Conservation (phyloP, 2,113 vertebrate genomes). For the pig (Sus scrofa) region T2T-Sscrofa CM000826.6:153450501-153451000, state of each 20-base stretch:
- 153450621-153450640: too few species aligned
- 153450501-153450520: not conserved
- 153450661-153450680: not conserved
- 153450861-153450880: not conserved
- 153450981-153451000: rapidly evolving
- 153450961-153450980: rapidly evolving
- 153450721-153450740: not conserved
- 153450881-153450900: rapidly evolving
- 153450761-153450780: not conserved
- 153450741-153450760: not conserved
- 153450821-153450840: not conserved
- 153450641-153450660: not conserved
- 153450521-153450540: not conserved
- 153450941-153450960: rapidly evolving
- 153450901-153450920: rapidly evolving
- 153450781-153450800: not conserved
- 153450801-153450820: rapidly evolving
- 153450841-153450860: rapidly evolving
- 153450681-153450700: not conserved
- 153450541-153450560: rapidly evolving
- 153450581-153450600: rapidly evolving
- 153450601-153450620: not conserved
- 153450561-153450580: not conserved
- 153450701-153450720: not conserved
- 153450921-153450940: rapidly evolving